Evolutionary conservation across 2,113 vertebrate genomes (phyloP).

Genomic region (Pseudopipra pipra): DNA sequence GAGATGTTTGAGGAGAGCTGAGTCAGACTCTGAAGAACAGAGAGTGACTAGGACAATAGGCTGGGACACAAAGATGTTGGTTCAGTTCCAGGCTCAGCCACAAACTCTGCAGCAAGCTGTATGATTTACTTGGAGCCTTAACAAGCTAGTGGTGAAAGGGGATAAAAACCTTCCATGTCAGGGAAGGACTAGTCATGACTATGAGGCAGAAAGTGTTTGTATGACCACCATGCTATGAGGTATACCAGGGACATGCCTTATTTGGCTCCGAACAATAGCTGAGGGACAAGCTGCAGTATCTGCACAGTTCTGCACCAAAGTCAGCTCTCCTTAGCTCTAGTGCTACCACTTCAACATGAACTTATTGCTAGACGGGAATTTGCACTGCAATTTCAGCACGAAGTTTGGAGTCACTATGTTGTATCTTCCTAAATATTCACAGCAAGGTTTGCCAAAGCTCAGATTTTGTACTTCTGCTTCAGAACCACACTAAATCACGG

Average conservation of each 20-base stretch:
- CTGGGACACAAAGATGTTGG: conserved; percentile 17
- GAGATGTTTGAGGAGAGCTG: conserved; percentile 4
- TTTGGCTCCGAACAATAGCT: neutral
- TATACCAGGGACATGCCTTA: neutral
- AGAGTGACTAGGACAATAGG: conserved; percentile 40
- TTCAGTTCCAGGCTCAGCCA: neutral
- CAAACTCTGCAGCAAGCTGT: neutral
- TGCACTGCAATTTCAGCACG: neutral
- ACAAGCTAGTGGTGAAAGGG: neutral
- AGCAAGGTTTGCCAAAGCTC: neutral
- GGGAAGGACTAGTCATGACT: neutral
- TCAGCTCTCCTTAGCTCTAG: neutral
- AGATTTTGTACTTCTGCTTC: neutral
- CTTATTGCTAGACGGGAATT: neutral
- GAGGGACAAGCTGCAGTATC: neutral
- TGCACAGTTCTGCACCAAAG: neutral
- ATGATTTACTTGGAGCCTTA: neutral
- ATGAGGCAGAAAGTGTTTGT: neutral
- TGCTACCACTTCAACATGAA: neutral
- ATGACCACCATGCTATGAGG: neutral
- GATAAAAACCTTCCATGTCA: neutral
- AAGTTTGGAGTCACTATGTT: neutral
- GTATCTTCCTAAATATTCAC: neutral
- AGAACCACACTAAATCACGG: neutral
- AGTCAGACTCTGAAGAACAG: conserved; percentile 2